These are phyloP conservation scores for Australoheros scitulus DNA, from an alignment of 2,113 vertebrate genomes.

Conservation along the genomic window DNA sequence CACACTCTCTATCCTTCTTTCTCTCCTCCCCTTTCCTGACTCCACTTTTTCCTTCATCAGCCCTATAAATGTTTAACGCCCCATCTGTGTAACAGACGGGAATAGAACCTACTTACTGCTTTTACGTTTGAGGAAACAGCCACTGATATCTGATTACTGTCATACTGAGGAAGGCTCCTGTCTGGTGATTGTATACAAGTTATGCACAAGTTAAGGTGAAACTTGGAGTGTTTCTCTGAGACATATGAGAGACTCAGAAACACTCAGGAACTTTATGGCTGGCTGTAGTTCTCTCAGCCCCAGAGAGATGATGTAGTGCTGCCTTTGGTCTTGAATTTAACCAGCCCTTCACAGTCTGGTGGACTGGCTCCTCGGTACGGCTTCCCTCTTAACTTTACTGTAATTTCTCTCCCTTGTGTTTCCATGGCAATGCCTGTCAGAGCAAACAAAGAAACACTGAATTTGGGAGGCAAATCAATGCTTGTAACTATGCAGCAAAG, in stretches of 20 bases:
- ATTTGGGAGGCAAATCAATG: slow-evolving; percentile 58
- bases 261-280: background rate
- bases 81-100: slow-evolving; percentile 51
- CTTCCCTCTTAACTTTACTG: slow-evolving; percentile 36
- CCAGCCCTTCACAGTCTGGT: slow-evolving; percentile 48
- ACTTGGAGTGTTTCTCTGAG: background rate
- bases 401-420: slow-evolving; percentile 55
- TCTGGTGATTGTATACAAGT: background rate
- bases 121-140: slow-evolving; percentile 30
- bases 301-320: slow-evolving; percentile 2
- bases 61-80: slow-evolving; percentile 64
- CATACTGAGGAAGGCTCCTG: background rate
- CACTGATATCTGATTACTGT: slow-evolving; percentile 14
- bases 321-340: slow-evolving; percentile 42
- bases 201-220: slow-evolving; percentile 26
- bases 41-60: slow-evolving; percentile 28
- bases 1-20: background rate
- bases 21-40: background rate
- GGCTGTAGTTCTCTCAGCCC: background rate
- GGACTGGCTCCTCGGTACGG: slow-evolving; percentile 26
- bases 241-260: slow-evolving; percentile 2
- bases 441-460: slow-evolving; percentile 55
- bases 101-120: slow-evolving; percentile 52
- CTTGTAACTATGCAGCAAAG: slow-evolving; percentile 21
- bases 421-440: slow-evolving; percentile 65